A percentile compares a stretch with the other conserved stretches of the same genome.
Evolutionary conservation across 2,113 vertebrate species (phyloP).

Genomic region (Ivindomyrus marchei): DNA sequence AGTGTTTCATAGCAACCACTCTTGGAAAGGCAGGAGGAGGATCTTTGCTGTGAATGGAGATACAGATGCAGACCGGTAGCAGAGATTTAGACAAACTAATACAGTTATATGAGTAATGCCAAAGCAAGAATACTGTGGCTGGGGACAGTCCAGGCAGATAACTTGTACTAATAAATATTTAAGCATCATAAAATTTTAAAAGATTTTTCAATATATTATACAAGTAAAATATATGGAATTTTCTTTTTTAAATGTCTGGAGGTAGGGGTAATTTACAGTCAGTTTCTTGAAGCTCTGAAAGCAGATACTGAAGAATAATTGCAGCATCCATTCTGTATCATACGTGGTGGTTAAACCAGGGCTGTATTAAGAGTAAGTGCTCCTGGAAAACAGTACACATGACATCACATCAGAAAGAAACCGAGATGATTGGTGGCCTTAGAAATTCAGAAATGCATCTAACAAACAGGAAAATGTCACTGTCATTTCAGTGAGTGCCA

Average conservation of each 20-base stretch:
- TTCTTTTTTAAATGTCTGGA: slow-evolving; percentile 28
- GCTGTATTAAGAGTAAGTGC: not conserved
- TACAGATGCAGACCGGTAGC: slow-evolving; percentile 14
- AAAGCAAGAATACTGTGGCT: not conserved
- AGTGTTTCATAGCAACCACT: slow-evolving; percentile 48
- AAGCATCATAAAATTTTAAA: not conserved
- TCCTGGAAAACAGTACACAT: not conserved
- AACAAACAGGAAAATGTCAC: no score
- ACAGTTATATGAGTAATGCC: not conserved
- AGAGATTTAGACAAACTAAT: not conserved
- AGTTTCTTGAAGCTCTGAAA: slow-evolving; percentile 36
- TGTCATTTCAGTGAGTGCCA: no score
- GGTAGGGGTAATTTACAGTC: slow-evolving; percentile 46
- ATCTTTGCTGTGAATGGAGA: slow-evolving; percentile 25
- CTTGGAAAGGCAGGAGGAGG: slow-evolving; percentile 24
- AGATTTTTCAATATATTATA: not conserved
- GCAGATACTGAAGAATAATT: slow-evolving; percentile 45
- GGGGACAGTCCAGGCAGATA: slow-evolving; percentile 1
- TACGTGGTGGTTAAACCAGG: slow-evolving; percentile 13
- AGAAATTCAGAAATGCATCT: no score
- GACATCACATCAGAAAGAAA: not conserved
- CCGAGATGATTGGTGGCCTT: no score
- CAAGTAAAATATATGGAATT: not conserved
- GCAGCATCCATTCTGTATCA: slow-evolving; percentile 13
- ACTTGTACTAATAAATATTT: not conserved